Percentiles rank a stretch among this genome's conserved stretches.
Evolutionary conservation across 2,888 invertebrate species (phyloP).

Genomic region (Agelastica alni): DNA sequence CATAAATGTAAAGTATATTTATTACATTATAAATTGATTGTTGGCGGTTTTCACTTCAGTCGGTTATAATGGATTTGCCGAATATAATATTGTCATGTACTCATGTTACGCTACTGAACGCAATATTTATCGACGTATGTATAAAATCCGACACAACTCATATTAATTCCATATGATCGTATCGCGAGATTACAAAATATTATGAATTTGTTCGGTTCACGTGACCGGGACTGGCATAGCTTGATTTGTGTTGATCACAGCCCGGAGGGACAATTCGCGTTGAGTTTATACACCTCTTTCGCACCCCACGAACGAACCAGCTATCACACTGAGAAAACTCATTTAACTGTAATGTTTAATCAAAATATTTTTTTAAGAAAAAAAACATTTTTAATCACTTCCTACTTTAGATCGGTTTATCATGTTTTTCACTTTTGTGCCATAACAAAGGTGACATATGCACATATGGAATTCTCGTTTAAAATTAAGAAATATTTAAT

Average conservation of each 20-base stretch:
- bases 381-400: too few species aligned
- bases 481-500: too few species aligned
- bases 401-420: too few species aligned
- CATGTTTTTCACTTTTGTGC: too few species aligned
- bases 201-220: slow-evolving; percentile 24
- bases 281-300: not conserved
- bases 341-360: too few species aligned
- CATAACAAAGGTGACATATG: too few species aligned
- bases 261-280: slow-evolving; percentile 7
- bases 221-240: slow-evolving; percentile 17
- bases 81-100: not conserved
- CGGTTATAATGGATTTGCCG: not conserved
- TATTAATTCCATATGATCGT: slow-evolving; percentile 23
- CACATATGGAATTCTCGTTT: too few species aligned
- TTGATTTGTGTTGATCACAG: slow-evolving; percentile 22
- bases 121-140: slow-evolving; percentile 7
- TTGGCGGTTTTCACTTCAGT: not conserved
- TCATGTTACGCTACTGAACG: slow-evolving; percentile 2
- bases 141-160: slow-evolving; percentile 24
- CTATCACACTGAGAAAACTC: not conserved
- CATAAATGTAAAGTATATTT: too few species aligned
- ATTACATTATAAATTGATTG: not conserved
- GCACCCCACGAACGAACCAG: not conserved
- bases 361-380: too few species aligned
- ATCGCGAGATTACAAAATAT: slow-evolving; percentile 24